Conservation (phyloP, 2,888 invertebrate genomes). For the Nomada hirtipes region DNA sequence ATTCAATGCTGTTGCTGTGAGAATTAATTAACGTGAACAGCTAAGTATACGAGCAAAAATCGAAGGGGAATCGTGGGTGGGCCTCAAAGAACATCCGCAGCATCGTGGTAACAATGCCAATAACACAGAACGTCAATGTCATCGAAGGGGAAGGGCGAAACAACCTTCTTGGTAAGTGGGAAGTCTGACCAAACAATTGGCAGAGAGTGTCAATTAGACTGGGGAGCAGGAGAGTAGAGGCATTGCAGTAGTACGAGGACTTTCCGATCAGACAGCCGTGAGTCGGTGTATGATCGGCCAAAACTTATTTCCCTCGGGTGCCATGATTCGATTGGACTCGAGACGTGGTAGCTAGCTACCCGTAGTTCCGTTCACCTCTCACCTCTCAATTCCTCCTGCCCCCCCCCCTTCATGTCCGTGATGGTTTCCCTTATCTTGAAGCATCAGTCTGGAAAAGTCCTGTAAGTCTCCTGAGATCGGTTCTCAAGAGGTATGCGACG, state of each 20-base stretch:
- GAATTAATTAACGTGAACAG: too few relatives aligned
- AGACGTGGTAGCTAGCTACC: constrained; percentile 48
- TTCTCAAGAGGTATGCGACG: constrained; percentile 33
- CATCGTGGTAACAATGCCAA: not conserved
- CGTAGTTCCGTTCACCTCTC: constrained; percentile 20
- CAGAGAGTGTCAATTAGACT: constrained; percentile 47
- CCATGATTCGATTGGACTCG: constrained; percentile 80
- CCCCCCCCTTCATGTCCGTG: not conserved
- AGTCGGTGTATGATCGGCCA: constrained; percentile 75
- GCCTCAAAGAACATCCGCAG: too few relatives aligned
- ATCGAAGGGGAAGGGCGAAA: not conserved
- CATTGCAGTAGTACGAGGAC: constrained; percentile 46
- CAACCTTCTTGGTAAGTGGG: constrained; percentile 31
- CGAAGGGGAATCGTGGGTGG: too few relatives aligned
- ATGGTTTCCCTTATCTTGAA: constrained; percentile 34
- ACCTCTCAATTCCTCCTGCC: constrained; percentile 15
- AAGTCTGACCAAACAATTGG: constrained; percentile 34
- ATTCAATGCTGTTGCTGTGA: too few relatives aligned
- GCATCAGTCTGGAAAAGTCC: constrained; percentile 57
- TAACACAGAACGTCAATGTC: not conserved
- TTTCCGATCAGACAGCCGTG: constrained; percentile 64
- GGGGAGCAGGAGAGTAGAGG: not conserved
- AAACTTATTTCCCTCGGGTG: constrained; percentile 83
- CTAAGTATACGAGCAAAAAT: too few relatives aligned
- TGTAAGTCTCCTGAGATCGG: constrained; percentile 73